Percentiles rank a stretch among this genome's conserved stretches.
Conservation (phyloP, 2,113 vertebrate genomes). For the Panurus biarmicus region DNA sequence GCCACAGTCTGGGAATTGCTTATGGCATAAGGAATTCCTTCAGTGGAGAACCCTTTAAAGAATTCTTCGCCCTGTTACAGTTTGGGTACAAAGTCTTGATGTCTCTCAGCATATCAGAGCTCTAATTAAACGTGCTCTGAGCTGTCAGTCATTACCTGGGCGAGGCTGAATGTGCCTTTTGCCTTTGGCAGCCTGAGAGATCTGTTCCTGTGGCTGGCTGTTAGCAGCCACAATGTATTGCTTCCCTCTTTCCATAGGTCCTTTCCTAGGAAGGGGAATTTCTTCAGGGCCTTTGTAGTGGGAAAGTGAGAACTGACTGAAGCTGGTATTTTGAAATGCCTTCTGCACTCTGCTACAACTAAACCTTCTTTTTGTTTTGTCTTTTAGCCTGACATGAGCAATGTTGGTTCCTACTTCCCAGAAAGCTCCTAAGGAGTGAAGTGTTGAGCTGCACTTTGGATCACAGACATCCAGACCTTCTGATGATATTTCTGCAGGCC, state of each 20-base stretch:
- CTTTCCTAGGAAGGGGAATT: neutral
- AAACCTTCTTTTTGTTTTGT: neutral
- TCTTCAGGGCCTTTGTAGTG: neutral
- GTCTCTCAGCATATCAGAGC: neutral
- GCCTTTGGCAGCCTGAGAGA: neutral
- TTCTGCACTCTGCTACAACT: neutral
- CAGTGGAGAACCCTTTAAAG: neutral
- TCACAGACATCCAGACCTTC: neutral
- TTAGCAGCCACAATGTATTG: neutral
- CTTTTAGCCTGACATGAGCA: slow-evolving; percentile 53
- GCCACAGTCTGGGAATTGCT: neutral
- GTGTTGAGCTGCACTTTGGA: neutral
- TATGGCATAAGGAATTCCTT: neutral
- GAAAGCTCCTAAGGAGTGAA: neutral
- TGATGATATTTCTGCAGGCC: neutral
- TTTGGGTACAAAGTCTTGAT: neutral
- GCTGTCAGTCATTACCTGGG: neutral
- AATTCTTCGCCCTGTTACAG: neutral
- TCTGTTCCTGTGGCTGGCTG: neutral
- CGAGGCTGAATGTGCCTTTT: neutral
- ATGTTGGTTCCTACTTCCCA: neutral
- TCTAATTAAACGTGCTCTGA: neutral
- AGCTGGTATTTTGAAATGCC: neutral
- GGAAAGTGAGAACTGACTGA: neutral
- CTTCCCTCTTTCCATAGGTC: neutral